These are phyloP conservation scores for Dendrolimus punctatus DNA, from an alignment of 1,140 invertebrate species.

Conservation along the genomic window DNA sequence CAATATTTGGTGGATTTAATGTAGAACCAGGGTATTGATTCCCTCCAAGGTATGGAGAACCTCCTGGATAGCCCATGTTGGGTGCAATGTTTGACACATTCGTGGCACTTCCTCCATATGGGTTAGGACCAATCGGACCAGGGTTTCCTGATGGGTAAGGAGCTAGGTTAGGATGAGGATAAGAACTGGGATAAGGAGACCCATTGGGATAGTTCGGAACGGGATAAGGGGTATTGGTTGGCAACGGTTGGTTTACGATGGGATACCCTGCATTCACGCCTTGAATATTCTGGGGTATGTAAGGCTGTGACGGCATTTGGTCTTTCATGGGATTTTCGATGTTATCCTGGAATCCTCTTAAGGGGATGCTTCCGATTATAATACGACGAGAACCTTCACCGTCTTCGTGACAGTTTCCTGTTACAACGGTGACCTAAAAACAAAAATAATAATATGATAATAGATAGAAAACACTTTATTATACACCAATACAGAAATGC, in stretches of 20 bases:
- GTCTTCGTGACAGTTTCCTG: constrained; percentile 73
- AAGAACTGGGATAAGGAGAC: constrained; percentile 15
- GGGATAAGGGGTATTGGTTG: constrained; percentile 19
- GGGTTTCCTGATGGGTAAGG: no score
- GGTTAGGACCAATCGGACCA: no score
- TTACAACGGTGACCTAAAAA: constrained; percentile 58
- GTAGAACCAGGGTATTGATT: constrained; percentile 3
- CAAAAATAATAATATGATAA: constrained; percentile 3
- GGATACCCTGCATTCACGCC: neutral
- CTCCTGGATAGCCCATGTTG: no score
- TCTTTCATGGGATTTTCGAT: constrained; percentile 39
- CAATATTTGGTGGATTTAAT: neutral
- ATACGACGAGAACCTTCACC: constrained; percentile 71
- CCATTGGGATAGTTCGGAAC: constrained; percentile 8
- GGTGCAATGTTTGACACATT: no score
- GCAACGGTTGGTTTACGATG: constrained; percentile 14
- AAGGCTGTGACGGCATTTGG: constrained; percentile 31
- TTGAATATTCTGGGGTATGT: constrained; percentile 8
- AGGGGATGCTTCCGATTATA: constrained; percentile 77
- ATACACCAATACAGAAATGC: no score
- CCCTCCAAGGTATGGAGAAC: neutral
- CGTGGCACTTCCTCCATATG: no score
- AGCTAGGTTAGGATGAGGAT: neutral
- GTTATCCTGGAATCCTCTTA: constrained; percentile 61
- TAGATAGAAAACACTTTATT: neutral